Evolutionary conservation across 2,888 invertebrate species (phyloP), one percentile per base, ranked within the genome.

Genomic region (Mayetiola destructor): DNA sequence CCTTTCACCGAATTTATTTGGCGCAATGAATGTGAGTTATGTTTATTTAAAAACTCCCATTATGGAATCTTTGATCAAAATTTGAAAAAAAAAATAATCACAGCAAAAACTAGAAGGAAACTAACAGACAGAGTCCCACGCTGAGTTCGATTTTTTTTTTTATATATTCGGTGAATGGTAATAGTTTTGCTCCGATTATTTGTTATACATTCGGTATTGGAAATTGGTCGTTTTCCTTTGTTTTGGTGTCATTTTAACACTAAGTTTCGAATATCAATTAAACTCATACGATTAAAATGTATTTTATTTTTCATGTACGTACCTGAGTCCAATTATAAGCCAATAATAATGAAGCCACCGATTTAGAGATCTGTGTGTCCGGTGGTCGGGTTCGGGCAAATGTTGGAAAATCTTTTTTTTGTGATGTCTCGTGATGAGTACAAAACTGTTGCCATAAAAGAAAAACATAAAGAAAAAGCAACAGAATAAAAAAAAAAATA

Each of bases 351-450:
- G 92, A 85, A 58, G 89, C 87, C 6, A 94, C 89, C 2, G 92
- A 91, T 70, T 90, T 89, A 6, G 92, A 91, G 62, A 94, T 92
- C 73, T 93, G 92, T 57, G 88, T 90, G 70, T 91, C 92, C 1
- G 93, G 93, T 0, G 94, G 94, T 42, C 89, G 79, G 0, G 93
- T 93, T 62, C 94, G 77, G 0, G 89, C 90, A 70, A 95, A 95
- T 14, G 94, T 95, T 9, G 91, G 84, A 72, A 89, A 94, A 66
- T 85, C 80, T 20, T 76, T 76, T 71, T 92, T 93, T 74, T 92
- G 85, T 27, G 93, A 92, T 57, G 89, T 88, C 64, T 88, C 88
- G 59, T 85, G 84, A 70, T 90, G 85, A 2, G 91, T 86, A 73
- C 94, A 94, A 71, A 85, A 93, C 93, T 94, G 77, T 27, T 75